Conservation (phyloP, 2,113 vertebrate genomes). For the Trochalopteron elliotii region DNA sequence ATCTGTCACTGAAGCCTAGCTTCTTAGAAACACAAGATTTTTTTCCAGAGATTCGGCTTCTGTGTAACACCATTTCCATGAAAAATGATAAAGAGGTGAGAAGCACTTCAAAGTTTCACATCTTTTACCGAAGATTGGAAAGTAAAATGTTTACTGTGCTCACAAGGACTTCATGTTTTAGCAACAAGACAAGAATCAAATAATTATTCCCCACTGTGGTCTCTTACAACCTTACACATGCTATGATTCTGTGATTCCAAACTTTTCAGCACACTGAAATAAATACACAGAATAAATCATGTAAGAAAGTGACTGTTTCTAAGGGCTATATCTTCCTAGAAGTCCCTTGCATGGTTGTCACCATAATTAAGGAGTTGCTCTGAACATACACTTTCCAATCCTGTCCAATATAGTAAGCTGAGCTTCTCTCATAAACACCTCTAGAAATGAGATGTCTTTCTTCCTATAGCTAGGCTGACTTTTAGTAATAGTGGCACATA, state of each 20-base stretch:
- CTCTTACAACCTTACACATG: background rate
- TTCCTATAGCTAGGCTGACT: background rate
- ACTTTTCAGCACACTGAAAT: background rate
- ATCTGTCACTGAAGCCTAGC: background rate
- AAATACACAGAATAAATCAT: background rate
- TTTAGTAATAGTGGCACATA: background rate
- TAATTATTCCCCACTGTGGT: background rate
- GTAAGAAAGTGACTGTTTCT: background rate
- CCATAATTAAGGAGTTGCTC: background rate
- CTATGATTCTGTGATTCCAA: background rate
- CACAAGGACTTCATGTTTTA: background rate
- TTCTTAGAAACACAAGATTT: background rate
- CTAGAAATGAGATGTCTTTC: background rate
- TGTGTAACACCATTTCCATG: background rate
- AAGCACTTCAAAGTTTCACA: background rate
- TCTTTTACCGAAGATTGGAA: background rate
- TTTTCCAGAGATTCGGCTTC: slow-evolving; percentile 55
- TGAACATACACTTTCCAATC: background rate
- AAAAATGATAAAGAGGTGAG: slow-evolving; percentile 17
- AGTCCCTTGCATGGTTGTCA: background rate
- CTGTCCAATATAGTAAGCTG: background rate
- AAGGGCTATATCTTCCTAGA: background rate
- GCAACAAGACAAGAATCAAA: background rate
- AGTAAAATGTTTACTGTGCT: background rate
- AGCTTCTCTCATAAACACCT: background rate